Base-by-base conservation (phyloP, 2,888 invertebrate genomes). In the Trissolcus brochymenae region DNA sequence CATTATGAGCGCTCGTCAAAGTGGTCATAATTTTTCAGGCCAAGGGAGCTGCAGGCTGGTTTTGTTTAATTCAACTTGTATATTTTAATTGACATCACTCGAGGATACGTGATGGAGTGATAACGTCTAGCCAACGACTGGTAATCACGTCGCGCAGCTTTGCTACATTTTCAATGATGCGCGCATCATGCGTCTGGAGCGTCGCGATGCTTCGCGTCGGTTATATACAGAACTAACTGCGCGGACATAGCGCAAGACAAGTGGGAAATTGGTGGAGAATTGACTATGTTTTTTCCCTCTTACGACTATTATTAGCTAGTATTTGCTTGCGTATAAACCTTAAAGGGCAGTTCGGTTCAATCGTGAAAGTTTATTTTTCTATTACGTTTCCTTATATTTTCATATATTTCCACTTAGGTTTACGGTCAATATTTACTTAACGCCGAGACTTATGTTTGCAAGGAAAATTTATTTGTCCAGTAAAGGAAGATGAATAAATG, bases 111-210 rank as follows among this genome's bases (percentile, higher is more conserved):
- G 59, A 53, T 57, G 25, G 56, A 65, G 49, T 62, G 68, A 29
- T 55, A 64, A 53, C 43, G 64, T 56, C 29, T 62, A 16, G 57
- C 54, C 21, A 25, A 25, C 46, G 61, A 72, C 57, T 56, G 62
- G 60, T 49, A 55, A 76, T 53, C 76, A 62, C 56, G 43, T 72
- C 61, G 76, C 76, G 72, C 72, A 64, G 59, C 78, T 67, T 80
- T 80, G 65, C 85, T 79, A 85, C 84, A 86, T 86, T 85, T 85
- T 84, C 85, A 82, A 81, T 71, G 78, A 74, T 79, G 81, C 84
- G 84, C 86, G 86, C 83, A 79, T 82, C 80, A 83, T 85, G 84
- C 86, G 86, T 87, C 85, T 88, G 86, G 84, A 86, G 82, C 86
- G 83, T 80, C 84, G 83, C 82, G 84, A 85, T 84, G 85, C 84